Conservation (phyloP, 2,113 vertebrate genomes). For the Falcunculus frontatus region DNA sequence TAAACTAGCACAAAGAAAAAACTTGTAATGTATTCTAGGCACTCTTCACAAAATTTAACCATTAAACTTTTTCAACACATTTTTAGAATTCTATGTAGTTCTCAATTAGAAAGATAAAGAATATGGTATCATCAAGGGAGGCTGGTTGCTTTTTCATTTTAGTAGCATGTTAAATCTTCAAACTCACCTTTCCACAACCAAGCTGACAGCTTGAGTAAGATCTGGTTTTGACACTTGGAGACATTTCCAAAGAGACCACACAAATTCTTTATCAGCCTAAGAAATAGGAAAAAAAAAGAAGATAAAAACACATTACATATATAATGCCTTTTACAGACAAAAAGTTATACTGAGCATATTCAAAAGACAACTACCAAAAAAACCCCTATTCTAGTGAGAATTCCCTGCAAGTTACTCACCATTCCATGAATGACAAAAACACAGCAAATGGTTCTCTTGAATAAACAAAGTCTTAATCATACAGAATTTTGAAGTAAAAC, state of each 20-base stretch:
- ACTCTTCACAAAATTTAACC: neutral
- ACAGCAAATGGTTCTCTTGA: neutral
- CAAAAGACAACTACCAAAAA: neutral
- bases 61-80: neutral
- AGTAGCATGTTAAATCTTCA: neutral
- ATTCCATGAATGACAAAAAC: neutral
- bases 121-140: neutral
- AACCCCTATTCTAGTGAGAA: neutral
- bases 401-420: neutral
- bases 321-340: neutral
- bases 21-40: neutral
- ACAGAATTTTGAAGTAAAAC: neutral
- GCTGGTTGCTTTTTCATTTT: neutral
- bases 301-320: neutral
- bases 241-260: constrained; percentile 93
- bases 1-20: neutral
- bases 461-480: neutral
- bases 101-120: neutral
- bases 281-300: constrained; percentile 21
- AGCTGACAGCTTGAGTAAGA: constrained; percentile 84
- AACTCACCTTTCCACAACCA: constrained; percentile 90
- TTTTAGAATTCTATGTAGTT: neutral
- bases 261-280: constrained; percentile 95
- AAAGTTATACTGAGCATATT: neutral
- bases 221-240: constrained; percentile 87